Conservation (phyloP, 1,140 invertebrate genomes). For the Chironomus striatipennis region DNA sequence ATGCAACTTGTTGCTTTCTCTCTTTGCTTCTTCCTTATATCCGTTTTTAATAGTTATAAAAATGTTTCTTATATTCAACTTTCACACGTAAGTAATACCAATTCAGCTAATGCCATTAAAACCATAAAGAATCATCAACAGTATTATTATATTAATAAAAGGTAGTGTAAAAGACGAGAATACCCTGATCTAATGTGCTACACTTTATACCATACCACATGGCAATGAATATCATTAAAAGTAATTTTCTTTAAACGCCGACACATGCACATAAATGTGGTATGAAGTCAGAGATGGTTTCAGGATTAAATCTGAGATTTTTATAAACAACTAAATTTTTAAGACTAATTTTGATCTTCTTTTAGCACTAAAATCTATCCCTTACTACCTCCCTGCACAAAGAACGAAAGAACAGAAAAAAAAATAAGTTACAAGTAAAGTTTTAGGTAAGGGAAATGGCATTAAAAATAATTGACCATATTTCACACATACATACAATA, state of each 20-base stretch:
- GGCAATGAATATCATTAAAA: neutral
- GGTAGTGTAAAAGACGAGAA: too few relatives aligned
- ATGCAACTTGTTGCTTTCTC: constrained; percentile 12
- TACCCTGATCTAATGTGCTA: neutral
- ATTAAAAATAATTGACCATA: constrained; percentile 1
- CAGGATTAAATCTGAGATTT: too few relatives aligned
- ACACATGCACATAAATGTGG: neutral
- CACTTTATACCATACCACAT: neutral
- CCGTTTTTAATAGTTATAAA: neutral
- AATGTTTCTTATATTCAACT: neutral
- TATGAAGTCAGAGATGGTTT: neutral
- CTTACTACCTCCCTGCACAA: too few relatives aligned
- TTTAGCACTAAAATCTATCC: too few relatives aligned
- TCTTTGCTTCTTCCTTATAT: neutral
- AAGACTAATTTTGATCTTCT: too few relatives aligned
- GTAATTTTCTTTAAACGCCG: neutral
- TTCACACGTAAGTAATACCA: neutral
- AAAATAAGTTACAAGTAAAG: neutral
- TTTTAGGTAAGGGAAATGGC: neutral
- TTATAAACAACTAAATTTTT: too few relatives aligned
- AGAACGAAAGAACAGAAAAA: neutral
- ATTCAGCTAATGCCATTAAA: neutral
- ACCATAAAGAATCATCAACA: constrained; percentile 11
- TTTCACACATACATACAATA: neutral
- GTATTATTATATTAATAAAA: neutral